phyloP scores from a whole-genome alignment of 2,113 vertebrate genomes.

The Lamprotornis superbus region DNA sequence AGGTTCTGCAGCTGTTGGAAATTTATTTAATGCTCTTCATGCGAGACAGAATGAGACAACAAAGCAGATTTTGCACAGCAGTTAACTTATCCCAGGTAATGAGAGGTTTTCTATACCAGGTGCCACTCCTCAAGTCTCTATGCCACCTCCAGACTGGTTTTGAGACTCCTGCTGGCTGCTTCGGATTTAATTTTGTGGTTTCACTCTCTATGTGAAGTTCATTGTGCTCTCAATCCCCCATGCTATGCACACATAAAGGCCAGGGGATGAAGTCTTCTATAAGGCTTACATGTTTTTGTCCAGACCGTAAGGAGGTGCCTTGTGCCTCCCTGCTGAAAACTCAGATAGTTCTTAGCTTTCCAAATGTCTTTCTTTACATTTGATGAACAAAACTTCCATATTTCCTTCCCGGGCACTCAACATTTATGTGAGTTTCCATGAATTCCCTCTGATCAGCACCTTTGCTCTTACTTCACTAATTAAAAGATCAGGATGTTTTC shows the following conservation, averaged over 20 bases:
- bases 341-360: not conserved
- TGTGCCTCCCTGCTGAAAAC: not conserved
- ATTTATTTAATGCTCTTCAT: not conserved
- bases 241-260: rapidly evolving
- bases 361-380: not conserved
- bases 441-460: not conserved
- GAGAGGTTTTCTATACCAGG: not conserved
- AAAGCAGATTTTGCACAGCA: not conserved
- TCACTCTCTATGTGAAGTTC: not conserved
- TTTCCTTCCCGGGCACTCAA: not conserved
- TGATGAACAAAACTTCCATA: not conserved
- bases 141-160: not conserved
- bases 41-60: not conserved
- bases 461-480: not conserved
- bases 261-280: rapidly evolving
- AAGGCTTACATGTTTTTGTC: not conserved
- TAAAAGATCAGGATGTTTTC: not conserved
- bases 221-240: not conserved
- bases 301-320: not conserved
- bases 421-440: not conserved
- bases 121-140: not conserved
- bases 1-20: not conserved
- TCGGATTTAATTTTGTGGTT: not conserved
- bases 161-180: not conserved
- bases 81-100: not conserved